Percentiles rank a stretch among this genome's conserved stretches.
Conservation (phyloP, 2,797 vertebrate genomes). For the Monodelphis domestica region DNA sequence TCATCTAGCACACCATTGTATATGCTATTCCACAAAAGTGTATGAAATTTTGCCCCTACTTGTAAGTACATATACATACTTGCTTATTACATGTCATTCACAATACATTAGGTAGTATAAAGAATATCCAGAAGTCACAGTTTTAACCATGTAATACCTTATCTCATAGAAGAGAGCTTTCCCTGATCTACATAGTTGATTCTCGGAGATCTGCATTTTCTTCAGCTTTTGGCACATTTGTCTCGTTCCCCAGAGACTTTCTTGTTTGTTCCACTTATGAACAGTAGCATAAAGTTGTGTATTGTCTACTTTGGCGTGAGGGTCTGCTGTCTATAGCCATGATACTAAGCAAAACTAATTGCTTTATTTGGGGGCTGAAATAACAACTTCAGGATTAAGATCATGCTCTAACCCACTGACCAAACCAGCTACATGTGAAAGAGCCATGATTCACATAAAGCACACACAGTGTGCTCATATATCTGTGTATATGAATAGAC, state of each 20-base stretch:
- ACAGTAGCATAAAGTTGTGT: background rate
- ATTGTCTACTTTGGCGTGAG: background rate
- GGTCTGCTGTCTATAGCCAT: background rate
- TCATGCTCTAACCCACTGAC: background rate
- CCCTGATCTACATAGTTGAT: conserved; percentile 2
- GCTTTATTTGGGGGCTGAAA: background rate
- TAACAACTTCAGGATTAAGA: background rate
- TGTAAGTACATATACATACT: background rate
- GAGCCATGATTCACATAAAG: background rate
- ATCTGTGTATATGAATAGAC: background rate
- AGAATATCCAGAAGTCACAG: background rate
- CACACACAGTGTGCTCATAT: background rate
- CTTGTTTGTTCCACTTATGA: conserved; percentile 7
- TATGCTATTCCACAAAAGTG: background rate
- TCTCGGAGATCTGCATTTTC: background rate
- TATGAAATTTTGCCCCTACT: background rate
- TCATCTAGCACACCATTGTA: background rate
- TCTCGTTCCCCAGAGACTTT: background rate
- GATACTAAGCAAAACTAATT: conserved; percentile 9
- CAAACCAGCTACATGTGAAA: background rate
- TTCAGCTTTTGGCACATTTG: background rate
- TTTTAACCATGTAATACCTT: background rate
- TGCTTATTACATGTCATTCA: background rate
- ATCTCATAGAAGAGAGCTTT: background rate
- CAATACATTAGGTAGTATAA: background rate